These are phyloP conservation scores for Chrysomela aeneicollis DNA, from an alignment of 2,888 invertebrate species.

Conservation along the genomic window DNA sequence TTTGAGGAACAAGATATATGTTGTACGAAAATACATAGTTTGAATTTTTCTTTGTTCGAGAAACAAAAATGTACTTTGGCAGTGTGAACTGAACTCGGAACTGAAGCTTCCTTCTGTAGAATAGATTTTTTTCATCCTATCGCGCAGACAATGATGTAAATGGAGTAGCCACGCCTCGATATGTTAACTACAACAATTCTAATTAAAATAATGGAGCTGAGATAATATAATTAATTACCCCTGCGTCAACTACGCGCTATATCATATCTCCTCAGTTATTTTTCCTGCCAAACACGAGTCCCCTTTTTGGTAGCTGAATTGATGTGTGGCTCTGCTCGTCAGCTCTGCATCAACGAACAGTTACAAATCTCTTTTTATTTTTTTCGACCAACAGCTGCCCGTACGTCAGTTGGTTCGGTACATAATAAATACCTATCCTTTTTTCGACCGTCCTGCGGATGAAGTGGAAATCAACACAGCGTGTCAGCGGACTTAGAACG, in stretches of 20 bases:
- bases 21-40: too few species aligned
- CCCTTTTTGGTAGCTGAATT: not conserved
- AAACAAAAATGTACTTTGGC: too few species aligned
- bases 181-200: too few species aligned
- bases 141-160: too few species aligned
- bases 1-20: too few species aligned
- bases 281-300: not conserved
- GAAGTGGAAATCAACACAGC: conserved; percentile 38
- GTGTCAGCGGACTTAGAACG: conserved; percentile 39
- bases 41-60: too few species aligned
- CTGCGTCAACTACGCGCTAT: not conserved
- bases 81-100: too few species aligned
- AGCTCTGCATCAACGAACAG: not conserved
- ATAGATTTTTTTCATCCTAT: too few species aligned
- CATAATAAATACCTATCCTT: not conserved
- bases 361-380: conserved; percentile 13
- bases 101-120: too few species aligned
- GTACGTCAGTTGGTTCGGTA: conserved; percentile 45
- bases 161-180: too few species aligned
- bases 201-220: too few species aligned
- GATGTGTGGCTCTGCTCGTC: not conserved
- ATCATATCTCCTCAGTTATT: not conserved
- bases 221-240: not conserved
- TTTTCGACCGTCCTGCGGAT: not conserved
- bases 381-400: conserved; percentile 43